Conservation (phyloP, 2,113 vertebrate species). For the Oreochromis tanganicae region DNA sequence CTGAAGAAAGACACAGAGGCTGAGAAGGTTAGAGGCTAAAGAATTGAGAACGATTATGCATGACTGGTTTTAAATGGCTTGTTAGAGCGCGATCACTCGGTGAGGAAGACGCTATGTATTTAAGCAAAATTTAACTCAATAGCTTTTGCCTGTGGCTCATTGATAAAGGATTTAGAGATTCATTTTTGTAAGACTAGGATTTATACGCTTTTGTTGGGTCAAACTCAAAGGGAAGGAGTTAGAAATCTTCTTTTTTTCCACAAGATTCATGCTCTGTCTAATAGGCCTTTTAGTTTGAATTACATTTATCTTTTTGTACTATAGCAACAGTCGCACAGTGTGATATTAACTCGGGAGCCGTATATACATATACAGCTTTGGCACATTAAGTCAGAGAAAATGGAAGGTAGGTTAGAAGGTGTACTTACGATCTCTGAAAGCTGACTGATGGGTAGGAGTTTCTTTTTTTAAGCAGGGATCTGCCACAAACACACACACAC, state of each 20-base stretch:
- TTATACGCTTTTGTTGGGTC: slow-evolving; percentile 10
- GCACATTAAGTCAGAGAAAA: not conserved
- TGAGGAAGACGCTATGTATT: slow-evolving; percentile 16
- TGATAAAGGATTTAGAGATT: slow-evolving; percentile 19
- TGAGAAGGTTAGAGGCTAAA: not conserved
- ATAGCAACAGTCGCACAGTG: not conserved
- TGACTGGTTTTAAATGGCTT: slow-evolving; percentile 12
- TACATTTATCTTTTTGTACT: not conserved
- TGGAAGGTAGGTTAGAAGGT: not conserved
- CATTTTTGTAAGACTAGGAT: slow-evolving; percentile 22
- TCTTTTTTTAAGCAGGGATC: slow-evolving; percentile 1
- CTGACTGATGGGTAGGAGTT: slow-evolving; percentile 7
- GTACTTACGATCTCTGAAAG: slow-evolving; percentile 61
- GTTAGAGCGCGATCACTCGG: slow-evolving; percentile 20
- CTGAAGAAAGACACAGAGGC: not conserved
- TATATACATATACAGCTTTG: not conserved
- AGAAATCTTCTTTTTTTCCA: not conserved
- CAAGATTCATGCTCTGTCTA: not conserved
- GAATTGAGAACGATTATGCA: not conserved
- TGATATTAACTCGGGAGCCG: not conserved
- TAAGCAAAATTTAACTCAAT: not conserved
- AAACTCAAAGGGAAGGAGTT: not conserved
- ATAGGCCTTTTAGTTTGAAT: not conserved
- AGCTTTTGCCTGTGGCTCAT: slow-evolving; percentile 3
- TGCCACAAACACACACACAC: slow-evolving; percentile 19